phyloP scores from a whole-genome alignment of 2,113 vertebrate species.

The Heloderma charlesbogerti region DNA sequence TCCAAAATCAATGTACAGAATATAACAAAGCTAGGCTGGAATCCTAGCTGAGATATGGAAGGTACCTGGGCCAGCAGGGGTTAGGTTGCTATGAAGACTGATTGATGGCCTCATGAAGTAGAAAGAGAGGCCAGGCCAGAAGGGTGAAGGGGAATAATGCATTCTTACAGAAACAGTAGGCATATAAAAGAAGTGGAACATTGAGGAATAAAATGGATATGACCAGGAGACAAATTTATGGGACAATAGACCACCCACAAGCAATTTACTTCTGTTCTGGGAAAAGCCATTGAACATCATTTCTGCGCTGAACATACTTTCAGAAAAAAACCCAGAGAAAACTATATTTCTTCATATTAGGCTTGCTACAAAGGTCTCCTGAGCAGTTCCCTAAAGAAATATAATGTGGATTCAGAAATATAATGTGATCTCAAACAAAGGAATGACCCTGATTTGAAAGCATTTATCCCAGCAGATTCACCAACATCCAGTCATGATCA shows the following conservation, averaged over 20 bases:
- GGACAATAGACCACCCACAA: not conserved
- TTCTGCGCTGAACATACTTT: not conserved
- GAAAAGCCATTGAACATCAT: not conserved
- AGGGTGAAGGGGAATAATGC: not conserved
- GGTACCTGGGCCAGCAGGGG: not conserved
- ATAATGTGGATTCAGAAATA: not conserved
- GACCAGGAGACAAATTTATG: not conserved
- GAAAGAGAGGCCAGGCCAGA: not conserved
- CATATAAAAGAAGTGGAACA: not conserved
- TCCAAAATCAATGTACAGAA: not conserved
- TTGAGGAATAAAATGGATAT: not conserved
- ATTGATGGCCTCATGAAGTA: not conserved
- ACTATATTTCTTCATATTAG: not conserved
- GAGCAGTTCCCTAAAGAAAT: slow-evolving; percentile 2
- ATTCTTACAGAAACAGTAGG: not conserved
- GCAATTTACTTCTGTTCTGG: not conserved
- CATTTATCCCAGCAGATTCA: not conserved
- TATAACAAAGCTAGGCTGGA: not conserved
- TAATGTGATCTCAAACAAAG: not conserved
- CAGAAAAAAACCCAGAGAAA: not conserved
- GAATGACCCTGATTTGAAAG: not conserved
- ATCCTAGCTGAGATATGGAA: not conserved
- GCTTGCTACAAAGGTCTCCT: not conserved
- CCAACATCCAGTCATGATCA: too few species aligned
- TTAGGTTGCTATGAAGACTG: not conserved